A percentile compares a stretch with the other conserved stretches of the same genome.
Evolutionary conservation across 2,888 invertebrate species (phyloP).

Genomic region (Lithosia quadra): DNA sequence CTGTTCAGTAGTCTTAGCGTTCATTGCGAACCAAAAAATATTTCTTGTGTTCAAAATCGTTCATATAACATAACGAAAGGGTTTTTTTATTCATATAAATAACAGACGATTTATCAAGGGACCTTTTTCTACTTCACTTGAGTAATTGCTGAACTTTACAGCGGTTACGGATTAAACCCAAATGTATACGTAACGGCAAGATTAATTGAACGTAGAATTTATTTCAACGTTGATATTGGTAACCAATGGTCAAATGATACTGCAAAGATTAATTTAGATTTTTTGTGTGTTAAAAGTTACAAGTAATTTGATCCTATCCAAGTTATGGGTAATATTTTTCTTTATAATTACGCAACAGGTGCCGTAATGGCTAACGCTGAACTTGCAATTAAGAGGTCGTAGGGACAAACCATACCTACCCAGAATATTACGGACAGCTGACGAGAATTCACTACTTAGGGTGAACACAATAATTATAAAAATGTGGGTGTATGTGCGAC

Average conservation of each 20-base stretch:
- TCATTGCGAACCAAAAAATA: too few species aligned
- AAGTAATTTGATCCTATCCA: background rate
- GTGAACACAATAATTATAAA: too few species aligned
- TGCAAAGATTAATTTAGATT: conserved; percentile 30
- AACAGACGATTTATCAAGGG: conserved; percentile 24
- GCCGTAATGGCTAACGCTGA: too few species aligned
- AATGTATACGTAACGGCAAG: conserved; percentile 32
- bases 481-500: too few species aligned
- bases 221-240: conserved; percentile 36
- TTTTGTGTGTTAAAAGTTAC: background rate
- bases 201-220: conserved; percentile 45
- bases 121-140: conserved; percentile 40
- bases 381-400: too few species aligned
- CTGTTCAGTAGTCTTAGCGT: too few species aligned
- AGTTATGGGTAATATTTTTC: conserved; percentile 8
- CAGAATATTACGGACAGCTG: too few species aligned
- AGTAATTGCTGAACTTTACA: conserved; percentile 48
- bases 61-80: too few species aligned
- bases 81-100: conserved; percentile 4
- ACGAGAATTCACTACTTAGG: too few species aligned
- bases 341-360: too few species aligned
- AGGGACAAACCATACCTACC: too few species aligned
- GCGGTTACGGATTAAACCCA: conserved; percentile 29
- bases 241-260: conserved; percentile 27
- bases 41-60: too few species aligned